Base-by-base conservation (phyloP, 2,113 vertebrate genomes). In the Phoenicopterus ruber region DNA sequence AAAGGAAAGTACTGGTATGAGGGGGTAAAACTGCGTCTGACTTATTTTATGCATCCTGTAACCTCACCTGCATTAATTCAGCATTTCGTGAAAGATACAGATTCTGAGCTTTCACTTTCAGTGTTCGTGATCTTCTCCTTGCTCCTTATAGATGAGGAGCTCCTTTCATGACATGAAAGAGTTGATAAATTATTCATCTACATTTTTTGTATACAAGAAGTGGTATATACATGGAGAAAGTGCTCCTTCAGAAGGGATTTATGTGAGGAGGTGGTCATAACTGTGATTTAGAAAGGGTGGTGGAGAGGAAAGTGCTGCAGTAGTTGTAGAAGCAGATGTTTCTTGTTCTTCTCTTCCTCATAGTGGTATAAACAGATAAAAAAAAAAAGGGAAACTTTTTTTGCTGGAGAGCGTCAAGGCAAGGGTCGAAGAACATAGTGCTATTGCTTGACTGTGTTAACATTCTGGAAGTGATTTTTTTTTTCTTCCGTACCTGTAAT, bases 11-110 rank as follows among this genome's bases (percentile, higher is more conserved):
- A 57, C 25, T 84, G 36, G 32, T 54, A 38, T 49, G n/a, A 83
- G 49, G 24, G 57, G 17, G 10, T 84, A 66, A 50, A 94, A 65
- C 10, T 76, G 38, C 8, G 0, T 78, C 49, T 87, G 78, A 50
- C 55, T 92, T 79, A 73, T 17, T 90, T 88, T 58, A 63, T 77
- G 28, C 65, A 52, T 77, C 72, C 63, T 79, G 1, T 49, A 74
- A 57, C 49, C 63, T 95, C n/a, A 91, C 69, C 73, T 82, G 49
- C 84, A 57, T 94, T 86, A 94, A 87, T 92, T 93, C 86, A 82
- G 20, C 10, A 16, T 89, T 81, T 85, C 22, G 38, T 82, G 62
- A 58, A 84, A 85, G 26, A 24, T 47, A 49, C 0, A 7, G 40
- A 58, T 90, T 94, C 81, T 52, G 46, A 82, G 66, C 19, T 73